phyloP scores from a whole-genome alignment of 2,113 vertebrate species.

The Cynocephalus volans region DNA sequence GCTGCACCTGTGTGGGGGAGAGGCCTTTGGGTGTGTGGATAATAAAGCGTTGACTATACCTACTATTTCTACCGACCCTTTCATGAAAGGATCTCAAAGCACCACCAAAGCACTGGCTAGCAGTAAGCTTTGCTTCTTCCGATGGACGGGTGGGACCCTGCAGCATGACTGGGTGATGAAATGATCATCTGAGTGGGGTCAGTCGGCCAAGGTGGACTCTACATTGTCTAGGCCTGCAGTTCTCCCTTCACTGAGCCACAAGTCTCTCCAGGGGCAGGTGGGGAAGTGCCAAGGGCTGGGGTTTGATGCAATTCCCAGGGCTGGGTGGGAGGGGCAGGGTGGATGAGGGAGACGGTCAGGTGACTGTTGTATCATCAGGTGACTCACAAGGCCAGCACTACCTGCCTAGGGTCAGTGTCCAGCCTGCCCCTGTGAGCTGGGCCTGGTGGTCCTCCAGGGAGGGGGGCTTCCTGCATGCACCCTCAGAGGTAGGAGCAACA shows the following conservation, averaged over 20 bases:
- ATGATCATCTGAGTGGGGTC: background rate
- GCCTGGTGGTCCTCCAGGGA: background rate
- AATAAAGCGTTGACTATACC: background rate
- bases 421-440: background rate
- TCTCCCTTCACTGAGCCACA: background rate
- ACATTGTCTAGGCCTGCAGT: fast-evolving
- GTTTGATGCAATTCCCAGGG: background rate
- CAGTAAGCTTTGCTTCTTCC: background rate
- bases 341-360: conserved; percentile 5
- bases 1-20: background rate
- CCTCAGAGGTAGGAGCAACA: background rate
- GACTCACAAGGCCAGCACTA: background rate
- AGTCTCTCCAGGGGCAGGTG: background rate
- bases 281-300: background rate
- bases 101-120: background rate
- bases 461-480: background rate
- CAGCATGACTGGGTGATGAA: background rate
- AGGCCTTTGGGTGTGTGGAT: background rate
- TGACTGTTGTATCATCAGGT: background rate
- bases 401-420: background rate
- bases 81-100: background rate
- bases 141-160: background rate
- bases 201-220: background rate
- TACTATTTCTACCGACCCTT: background rate
- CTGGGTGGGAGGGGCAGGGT: background rate